Base-by-base conservation (phyloP, 2,888 invertebrate species). In the Liodrosophila aerea region DNA sequence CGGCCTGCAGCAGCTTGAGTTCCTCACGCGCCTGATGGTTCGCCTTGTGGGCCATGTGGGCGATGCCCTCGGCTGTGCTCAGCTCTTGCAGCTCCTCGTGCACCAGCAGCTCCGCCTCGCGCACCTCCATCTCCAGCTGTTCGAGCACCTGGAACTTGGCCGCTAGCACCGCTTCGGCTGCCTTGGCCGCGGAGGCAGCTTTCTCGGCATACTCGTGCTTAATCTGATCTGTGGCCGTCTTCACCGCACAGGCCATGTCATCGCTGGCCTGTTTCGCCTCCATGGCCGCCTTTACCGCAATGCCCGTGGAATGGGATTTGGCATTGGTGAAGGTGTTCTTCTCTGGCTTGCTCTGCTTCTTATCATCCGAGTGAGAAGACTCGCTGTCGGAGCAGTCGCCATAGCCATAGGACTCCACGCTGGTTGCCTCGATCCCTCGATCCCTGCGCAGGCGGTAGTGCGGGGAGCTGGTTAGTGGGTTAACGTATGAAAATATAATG, bases 221-320 rank as follows among this genome's bases (percentile, higher is more conserved):
- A 0, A 93, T 92, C 90, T 94, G 93, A 2, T 94, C 94, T 0
- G 93, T 92, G 81, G 93, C 92, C 74, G 93, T 93, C 0, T 94
- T 94, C 92, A 94, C 94, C 27, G 94, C 93, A 0, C 93, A 93
- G 0, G 94, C 94, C 83, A 81, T 81, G 0, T 94, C 84, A 1
- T 82, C 81, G 30, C 64, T 74, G 7, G 81, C 81, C 31, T 68
- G 66, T 4, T 59, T 80, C 0, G 85, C 94, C 86, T 94, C 94
- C 49, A 93, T 92, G 0, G 94, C 94, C 0, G 94, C 94, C 73
- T 94, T 93, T 74, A 93, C 92, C 0, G 94, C 94, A 72, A 94
- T 93, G 74, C 91, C 92, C 0, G 92, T 91, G 0, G 92, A 92
- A 63, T 91, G 92, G 8, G 43, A 39, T 0, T 65, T 64, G 7